Evolutionary conservation across 1,140 invertebrate genomes (phyloP), one percentile per base, ranked within the genome.

Genomic region (Drosophila azteca): DNA sequence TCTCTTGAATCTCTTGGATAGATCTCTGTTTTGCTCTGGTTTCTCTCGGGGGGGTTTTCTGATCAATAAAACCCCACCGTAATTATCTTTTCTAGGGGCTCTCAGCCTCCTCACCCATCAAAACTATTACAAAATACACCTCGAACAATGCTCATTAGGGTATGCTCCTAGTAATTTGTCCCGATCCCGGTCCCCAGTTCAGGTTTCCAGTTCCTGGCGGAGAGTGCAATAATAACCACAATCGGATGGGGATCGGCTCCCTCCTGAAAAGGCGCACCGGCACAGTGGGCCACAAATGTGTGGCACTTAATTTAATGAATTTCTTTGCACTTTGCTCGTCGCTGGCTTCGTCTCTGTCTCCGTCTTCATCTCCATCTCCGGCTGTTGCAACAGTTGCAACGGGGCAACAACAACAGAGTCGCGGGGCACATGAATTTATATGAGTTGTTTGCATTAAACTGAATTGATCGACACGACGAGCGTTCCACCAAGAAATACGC

Each of bases 271-370:
- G 70, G 66, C 67, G 66, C 67, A 69, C 70, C 70, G 83, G 35
- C 79, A 82, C 74, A 83, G 84, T 83, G 83, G 79, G 66, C 82
- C 69, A 78, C 83, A 88, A 87, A 87, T 87, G 83, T 87, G 83
- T 83, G 83, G 79, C 83, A 87, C 79, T 87, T 87, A 87, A 87
- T 83, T 87, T 87, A 87, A 87, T 87, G 83, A 87, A 87, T 87
- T 87, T 88, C 83, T 83, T 87, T 87, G 83, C 83, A 87, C 83
- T 87, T 87, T 75, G 70, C 80, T 79, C 62, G 43, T 62, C 45
- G 52, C 39, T 20, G 48, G 29, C 73, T 75, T 55, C 65, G 29
- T 8, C 29, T 29, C 29, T 1, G 26, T 22, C 73, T 75, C 62
- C 65, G 29, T 7, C 29, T 31, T 7, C 6, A 1, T 24, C 24